Evolutionary conservation across 2,888 invertebrate species (phyloP), one percentile per base, ranked within the genome.

Genomic region (Cryptocheilus praepositus): DNA sequence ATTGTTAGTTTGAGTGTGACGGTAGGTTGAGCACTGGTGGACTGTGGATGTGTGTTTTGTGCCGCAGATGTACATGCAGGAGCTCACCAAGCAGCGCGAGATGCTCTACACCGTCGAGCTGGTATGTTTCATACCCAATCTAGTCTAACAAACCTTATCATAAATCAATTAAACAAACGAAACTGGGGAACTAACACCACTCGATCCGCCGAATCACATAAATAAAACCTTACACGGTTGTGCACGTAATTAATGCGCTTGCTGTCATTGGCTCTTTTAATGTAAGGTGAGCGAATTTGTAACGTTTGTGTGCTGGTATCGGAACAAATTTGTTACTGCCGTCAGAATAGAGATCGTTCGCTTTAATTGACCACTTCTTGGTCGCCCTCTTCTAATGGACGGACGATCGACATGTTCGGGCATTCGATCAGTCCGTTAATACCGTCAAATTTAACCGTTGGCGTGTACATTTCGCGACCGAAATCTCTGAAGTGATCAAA

Each of bases 11-110:
- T 81, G 84, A 84, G 72, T 74, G 79, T 81, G 75, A 76, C 67
- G 79, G 85, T 87, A 83, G 83, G 81, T 83, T 84, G 87, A 87
- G 85, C 87, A 85, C 85, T 87, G 85, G 87, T 87, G 86, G 86
- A 87, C 82, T 88, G 85, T 83, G 85, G 86, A 86, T 86, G 84
- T 86, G 84, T 87, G 86, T 89, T 88, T 85, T 85, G 90, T 90
- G 88, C 89, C 91, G 92, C 94, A 94, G 94, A 94, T 95, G 91
- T 94, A 94, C 92, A 93, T 94, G 91, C 94, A 95, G 91, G 96
- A 96, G 94, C 94, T 96, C 92, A 95, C 92, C 91, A 94, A 94
- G 91, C 94, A 94, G 91, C 93, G 94, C 91, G 94, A 94, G 91
- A 92, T 94, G 91, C 92, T 94, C 90, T 92, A 94, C 91, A 94